Conservation (phyloP, 1,140 invertebrate genomes). For the Drosophila auraria region DNA sequence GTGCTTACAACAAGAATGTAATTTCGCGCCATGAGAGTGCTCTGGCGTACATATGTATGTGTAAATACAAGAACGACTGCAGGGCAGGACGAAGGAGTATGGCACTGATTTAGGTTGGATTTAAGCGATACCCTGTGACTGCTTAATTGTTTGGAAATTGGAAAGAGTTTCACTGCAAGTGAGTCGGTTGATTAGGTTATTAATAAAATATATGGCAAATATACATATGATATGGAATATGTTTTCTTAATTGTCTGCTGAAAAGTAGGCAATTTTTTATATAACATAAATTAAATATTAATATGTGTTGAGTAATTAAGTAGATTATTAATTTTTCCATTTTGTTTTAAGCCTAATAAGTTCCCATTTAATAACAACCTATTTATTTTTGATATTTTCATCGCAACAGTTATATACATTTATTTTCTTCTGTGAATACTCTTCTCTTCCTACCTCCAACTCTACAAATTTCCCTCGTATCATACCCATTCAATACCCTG, state of each 20-base stretch:
- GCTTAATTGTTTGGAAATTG: neutral
- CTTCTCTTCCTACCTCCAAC: no score
- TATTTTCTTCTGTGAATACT: no score
- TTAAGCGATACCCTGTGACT: conserved; percentile 33
- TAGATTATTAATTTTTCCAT: neutral
- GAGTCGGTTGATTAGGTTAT: neutral
- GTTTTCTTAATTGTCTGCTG: neutral
- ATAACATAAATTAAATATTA: no score
- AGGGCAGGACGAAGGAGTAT: conserved; percentile 24
- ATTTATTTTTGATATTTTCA: no score
- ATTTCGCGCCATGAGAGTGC: conserved; percentile 52
- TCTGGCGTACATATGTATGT: conserved; percentile 21
- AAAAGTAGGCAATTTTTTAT: neutral
- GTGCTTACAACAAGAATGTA: conserved; percentile 52
- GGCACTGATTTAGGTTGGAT: conserved; percentile 22
- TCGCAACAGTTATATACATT: neutral
- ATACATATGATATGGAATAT: no score
- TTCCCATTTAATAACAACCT: no score
- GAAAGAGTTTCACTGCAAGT: neutral
- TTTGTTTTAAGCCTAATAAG: no score
- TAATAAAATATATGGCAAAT: neutral
- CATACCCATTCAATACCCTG: conserved; percentile 28
- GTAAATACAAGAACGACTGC: conserved; percentile 32
- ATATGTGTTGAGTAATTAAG: no score
- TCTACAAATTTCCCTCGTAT: neutral